Base-by-base conservation (phyloP, 2,797 vertebrate species). In the Poecilia picta region DNA sequence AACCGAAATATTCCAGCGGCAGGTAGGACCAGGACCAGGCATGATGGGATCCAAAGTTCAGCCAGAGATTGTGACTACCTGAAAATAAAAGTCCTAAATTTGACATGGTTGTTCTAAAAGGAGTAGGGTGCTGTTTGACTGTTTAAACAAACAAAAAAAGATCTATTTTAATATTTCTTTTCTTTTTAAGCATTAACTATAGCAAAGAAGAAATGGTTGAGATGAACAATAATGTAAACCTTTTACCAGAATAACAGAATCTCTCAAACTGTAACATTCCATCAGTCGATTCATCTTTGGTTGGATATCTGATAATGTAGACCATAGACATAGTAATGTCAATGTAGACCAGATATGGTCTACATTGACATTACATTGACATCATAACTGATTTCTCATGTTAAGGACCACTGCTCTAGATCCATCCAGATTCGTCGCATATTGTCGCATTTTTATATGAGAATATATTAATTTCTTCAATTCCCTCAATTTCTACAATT, bases 1-100 rank as follows among this genome's bases (percentile, higher is more conserved):
- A 2, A 31, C 2, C 51, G 0, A 0, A 6, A 15, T 0, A 2
- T 55, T 4, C 12, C 2, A 18, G 2, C 0, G 0, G 1, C 0
- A 62, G 0, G 25, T 0, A 43, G 71, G 77, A 23, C 7, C 7
- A 23, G 7, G 0, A 41, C 39, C 39, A 8, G 36, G 12, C 12
- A 0, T 0, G 46, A 5, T 4, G 4, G 3, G 8, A 16, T 0
- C 59, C 28, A 64, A 36, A 18, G 33, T 66, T 39, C 16, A 1
- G 16, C 2, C 33, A 2, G 8, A 66, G 57, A 31, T 3, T 23
- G 20, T 1, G 36, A 11, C 1, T 68, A 25, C 2, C 36, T 2
- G 5, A 68, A 41, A 5, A 66, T 64, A 15, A 33, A 18, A 66
- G 12, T 59, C 12, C 12, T 15, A n/a, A 59, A 12, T 59, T 31